These are phyloP conservation scores for Ranitomeya imitator DNA, from an alignment of 2,113 vertebrate genomes.

Conservation along the genomic window DNA sequence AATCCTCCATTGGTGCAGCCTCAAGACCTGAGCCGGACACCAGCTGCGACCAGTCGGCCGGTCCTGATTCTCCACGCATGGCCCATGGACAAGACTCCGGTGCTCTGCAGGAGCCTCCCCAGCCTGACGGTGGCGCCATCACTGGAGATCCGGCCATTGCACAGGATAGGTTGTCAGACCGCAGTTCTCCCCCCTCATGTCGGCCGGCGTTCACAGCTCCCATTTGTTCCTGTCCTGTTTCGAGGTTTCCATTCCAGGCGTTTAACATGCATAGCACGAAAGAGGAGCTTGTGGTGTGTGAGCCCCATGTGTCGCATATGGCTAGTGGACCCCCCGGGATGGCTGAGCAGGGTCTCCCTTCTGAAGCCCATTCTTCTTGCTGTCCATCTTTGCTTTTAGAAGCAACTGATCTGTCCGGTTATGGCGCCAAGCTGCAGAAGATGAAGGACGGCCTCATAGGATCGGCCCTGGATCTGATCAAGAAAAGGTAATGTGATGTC, in stretches of 20 bases:
- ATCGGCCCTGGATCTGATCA: conserved; percentile 87
- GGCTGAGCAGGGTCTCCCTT: conserved; percentile 67
- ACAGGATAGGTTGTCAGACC: conserved; percentile 49
- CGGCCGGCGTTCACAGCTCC: conserved; percentile 57
- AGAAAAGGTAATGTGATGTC: conserved; percentile 80
- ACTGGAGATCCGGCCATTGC: neutral
- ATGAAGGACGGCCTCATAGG: conserved; percentile 88
- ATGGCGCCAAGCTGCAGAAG: conserved; percentile 86
- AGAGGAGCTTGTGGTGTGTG: conserved; percentile 58
- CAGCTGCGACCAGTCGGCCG: neutral
- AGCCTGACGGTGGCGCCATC: neutral
- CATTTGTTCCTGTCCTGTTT: conserved; percentile 78
- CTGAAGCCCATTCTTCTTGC: conserved; percentile 80
- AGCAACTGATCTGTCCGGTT: conserved; percentile 82
- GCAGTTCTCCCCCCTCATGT: conserved; percentile 51
- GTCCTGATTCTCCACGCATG: conserved; percentile 28
- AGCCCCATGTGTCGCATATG: conserved; percentile 60
- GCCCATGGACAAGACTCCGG: neutral
- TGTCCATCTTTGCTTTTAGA: conserved; percentile 85
- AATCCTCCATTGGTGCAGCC: conserved; percentile 23
- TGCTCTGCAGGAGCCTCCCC: neutral
- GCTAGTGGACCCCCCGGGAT: conserved; percentile 64
- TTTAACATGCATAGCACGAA: conserved; percentile 60
- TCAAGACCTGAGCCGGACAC: conserved; percentile 39
- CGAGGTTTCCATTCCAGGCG: conserved; percentile 76